phyloP scores from a whole-genome alignment of 2,888 invertebrate genomes.

The Drosophila paranaensis region DNA sequence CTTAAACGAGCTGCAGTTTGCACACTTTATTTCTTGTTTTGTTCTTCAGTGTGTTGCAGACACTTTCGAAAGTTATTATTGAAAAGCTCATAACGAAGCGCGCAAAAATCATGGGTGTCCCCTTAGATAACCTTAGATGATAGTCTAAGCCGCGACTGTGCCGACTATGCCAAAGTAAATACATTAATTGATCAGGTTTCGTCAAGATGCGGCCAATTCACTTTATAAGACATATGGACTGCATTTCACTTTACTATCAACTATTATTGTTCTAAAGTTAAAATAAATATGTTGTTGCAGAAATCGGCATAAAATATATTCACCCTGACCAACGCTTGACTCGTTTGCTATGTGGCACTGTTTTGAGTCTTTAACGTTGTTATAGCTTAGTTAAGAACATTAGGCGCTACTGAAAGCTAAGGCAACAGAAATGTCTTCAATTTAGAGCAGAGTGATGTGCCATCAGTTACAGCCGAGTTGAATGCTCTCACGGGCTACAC shows the following conservation, averaged over 20 bases:
- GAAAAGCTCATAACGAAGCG: fast-evolving
- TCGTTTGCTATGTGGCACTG: too few species aligned
- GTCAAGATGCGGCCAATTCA: not conserved
- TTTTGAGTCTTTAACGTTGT: too few species aligned
- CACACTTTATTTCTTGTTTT: not conserved
- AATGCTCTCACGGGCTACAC: not conserved
- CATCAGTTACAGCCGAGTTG: not conserved
- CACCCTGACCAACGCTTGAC: too few species aligned
- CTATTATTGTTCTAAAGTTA: not conserved
- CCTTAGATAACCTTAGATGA: not conserved
- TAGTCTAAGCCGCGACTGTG: not conserved
- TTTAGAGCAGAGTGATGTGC: not conserved
- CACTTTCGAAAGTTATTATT: fast-evolving
- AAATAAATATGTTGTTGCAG: not conserved
- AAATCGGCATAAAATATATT: not conserved
- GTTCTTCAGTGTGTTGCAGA: not conserved
- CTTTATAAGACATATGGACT: not conserved
- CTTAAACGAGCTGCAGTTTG: too few species aligned
- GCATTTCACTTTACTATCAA: fast-evolving
- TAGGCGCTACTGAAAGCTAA: too few species aligned
- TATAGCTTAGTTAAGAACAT: not conserved
- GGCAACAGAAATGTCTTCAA: not conserved
- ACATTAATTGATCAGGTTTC: not conserved
- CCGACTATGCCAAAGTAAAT: not conserved
- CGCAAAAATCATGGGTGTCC: not conserved